A percentile compares a stretch with the other conserved stretches of the same genome.
phyloP scores from a whole-genome alignment of 2,113 vertebrate genomes.

The Scatophagus argus region DNA sequence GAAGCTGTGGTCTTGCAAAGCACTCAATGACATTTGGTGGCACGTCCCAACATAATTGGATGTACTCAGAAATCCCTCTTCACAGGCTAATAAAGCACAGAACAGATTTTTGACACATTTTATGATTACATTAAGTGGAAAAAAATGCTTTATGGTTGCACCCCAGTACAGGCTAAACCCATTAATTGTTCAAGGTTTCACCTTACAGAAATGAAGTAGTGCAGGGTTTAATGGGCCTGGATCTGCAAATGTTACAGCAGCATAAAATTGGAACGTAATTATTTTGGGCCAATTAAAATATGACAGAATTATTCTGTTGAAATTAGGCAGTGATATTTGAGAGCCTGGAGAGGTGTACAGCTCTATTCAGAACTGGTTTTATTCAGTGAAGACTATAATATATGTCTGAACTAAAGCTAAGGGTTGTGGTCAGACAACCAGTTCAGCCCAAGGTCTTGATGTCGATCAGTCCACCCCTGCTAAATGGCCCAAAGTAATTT shows the following conservation, averaged over 20 bases:
- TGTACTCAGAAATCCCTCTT: conserved; percentile 64
- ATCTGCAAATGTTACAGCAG: conserved; percentile 73
- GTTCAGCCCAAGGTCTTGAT: conserved; percentile 5
- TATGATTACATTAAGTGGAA: conserved; percentile 66
- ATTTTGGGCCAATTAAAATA: conserved; percentile 72
- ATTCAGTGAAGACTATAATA: conserved; percentile 30
- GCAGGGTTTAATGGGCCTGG: conserved; percentile 62
- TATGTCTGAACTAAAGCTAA: conserved; percentile 28
- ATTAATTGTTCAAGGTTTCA: conserved; percentile 75
- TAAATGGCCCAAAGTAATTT: too few species aligned
- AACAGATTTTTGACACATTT: conserved; percentile 73
- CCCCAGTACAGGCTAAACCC: conserved; percentile 59
- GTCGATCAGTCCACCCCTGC: neutral
- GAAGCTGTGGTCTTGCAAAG: conserved; percentile 43
- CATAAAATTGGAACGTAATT: conserved; percentile 64
- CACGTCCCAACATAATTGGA: conserved; percentile 63
- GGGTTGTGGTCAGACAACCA: neutral
- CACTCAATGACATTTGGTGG: conserved; percentile 60
- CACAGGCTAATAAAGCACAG: conserved; percentile 58
- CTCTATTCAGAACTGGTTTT: conserved; percentile 25
- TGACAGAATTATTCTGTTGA: conserved; percentile 62
- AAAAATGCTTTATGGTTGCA: conserved; percentile 61
- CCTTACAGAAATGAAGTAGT: conserved; percentile 65
- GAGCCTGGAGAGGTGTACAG: conserved; percentile 26
- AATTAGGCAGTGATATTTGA: conserved; percentile 59